These are phyloP conservation scores for Rhinolophus ferrumequinum DNA, from an alignment of 2,113 vertebrate species.

Conservation along the genomic window DNA sequence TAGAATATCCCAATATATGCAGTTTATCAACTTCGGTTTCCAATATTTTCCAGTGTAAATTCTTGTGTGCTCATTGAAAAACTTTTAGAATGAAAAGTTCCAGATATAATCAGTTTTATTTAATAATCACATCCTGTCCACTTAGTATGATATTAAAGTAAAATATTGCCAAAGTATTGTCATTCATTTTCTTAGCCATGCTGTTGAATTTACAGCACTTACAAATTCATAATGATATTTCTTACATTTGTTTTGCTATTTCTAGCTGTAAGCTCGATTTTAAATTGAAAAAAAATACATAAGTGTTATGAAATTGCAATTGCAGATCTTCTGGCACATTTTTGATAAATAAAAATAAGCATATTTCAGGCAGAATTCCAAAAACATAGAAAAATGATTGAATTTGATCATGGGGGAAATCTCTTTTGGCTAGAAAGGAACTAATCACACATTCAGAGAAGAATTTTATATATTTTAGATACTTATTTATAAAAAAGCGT, in stretches of 20 bases:
- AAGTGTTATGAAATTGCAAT: conserved; percentile 65
- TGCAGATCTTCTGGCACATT: conserved; percentile 55
- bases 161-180: conserved; percentile 28
- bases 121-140: neutral
- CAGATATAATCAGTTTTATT: conserved; percentile 21
- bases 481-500: neutral
- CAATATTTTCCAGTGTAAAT: neutral
- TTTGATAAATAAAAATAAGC: conserved; percentile 72
- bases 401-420: conserved; percentile 42
- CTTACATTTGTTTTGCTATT: conserved; percentile 80
- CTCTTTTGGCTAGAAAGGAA: conserved; percentile 19
- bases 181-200: conserved; percentile 50
- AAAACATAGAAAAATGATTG: conserved; percentile 59
- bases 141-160: conserved; percentile 52
- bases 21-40: neutral
- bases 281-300: conserved; percentile 69
- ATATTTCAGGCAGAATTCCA: conserved; percentile 57
- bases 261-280: conserved; percentile 57
- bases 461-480: conserved; percentile 48
- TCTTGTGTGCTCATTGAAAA: neutral
- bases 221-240: conserved; percentile 74
- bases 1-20: neutral
- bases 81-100: neutral
- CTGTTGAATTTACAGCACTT: conserved; percentile 69
- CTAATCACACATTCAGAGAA: neutral